phyloP scores from a whole-genome alignment of 2,888 invertebrate species.

The Agrotis exclamationis region DNA sequence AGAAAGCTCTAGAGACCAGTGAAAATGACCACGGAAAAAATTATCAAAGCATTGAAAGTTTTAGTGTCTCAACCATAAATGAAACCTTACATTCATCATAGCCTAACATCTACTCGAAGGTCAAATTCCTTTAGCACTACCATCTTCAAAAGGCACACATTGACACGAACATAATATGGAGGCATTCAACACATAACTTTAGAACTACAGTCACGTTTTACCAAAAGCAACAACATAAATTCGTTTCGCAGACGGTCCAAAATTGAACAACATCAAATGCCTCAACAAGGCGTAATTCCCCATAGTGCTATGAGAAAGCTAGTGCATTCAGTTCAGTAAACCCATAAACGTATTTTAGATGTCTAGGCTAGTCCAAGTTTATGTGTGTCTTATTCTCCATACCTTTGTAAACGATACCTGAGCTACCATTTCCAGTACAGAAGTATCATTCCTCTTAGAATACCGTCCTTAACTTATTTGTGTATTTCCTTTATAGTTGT shows the following conservation, averaged over 20 bases:
- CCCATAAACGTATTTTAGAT: conserved; percentile 49
- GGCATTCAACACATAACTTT: not conserved
- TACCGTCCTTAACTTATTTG: conserved; percentile 2
- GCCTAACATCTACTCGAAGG: not conserved
- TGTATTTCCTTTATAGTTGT: conserved; percentile 20
- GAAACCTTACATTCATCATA: not conserved
- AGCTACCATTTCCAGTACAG: conserved; percentile 27
- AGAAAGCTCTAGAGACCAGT: too few species aligned
- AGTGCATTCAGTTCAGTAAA: conserved; percentile 31
- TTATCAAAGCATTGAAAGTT: not conserved
- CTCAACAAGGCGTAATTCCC: conserved; percentile 11
- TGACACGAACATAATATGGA: not conserved
- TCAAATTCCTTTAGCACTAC: conserved; percentile 11
- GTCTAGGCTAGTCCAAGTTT: conserved; percentile 40
- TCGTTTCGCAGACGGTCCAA: not conserved
- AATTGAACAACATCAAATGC: conserved; percentile 19
- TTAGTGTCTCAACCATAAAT: not conserved
- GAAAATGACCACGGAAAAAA: too few species aligned
- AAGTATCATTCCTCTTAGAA: conserved; percentile 34
- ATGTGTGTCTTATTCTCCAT: conserved; percentile 36
- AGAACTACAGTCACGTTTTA: conserved; percentile 1
- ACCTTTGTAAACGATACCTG: conserved; percentile 45
- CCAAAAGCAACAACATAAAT: not conserved
- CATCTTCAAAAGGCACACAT: not conserved
- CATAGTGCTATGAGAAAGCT: conserved; percentile 25